A percentile compares a stretch with the other conserved stretches of the same genome.
These are phyloP conservation scores for Frankliniella fusca DNA, from an alignment of 2,888 invertebrate species.

Conservation along the genomic window DNA sequence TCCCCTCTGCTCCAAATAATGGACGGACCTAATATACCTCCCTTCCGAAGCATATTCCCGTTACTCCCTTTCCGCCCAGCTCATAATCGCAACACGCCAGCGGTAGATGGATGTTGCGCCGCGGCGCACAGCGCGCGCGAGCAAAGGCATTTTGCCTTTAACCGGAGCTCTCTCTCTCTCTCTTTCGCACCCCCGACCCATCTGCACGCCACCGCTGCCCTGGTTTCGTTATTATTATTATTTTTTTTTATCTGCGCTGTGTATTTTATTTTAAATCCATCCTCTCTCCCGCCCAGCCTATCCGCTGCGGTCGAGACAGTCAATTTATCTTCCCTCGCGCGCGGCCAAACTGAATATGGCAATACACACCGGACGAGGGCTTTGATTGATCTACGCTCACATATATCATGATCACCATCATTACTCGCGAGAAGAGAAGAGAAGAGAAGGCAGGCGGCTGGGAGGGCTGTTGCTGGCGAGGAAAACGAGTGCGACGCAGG, in stretches of 20 bases:
- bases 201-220: neutral
- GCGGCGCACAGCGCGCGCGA: too few species aligned
- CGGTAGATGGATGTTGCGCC: too few species aligned
- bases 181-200: too few species aligned
- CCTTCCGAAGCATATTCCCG: neutral
- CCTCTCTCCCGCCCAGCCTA: neutral
- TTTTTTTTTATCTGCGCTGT: neutral
- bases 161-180: too few species aligned
- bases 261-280: too few species aligned
- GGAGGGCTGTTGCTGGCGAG: neutral
- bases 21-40: neutral
- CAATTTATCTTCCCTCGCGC: slow-evolving; percentile 37
- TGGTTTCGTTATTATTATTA: neutral
- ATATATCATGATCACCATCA: neutral
- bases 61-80: too few species aligned
- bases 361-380: slow-evolving; percentile 17
- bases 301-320: slow-evolving; percentile 27
- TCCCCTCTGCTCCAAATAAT: neutral
- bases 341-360: slow-evolving; percentile 30
- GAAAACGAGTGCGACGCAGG: neutral
- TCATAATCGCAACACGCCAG: too few species aligned
- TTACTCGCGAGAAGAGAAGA: too few species aligned
- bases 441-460: neutral
- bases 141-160: too few species aligned
- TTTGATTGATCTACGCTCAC: slow-evolving; percentile 7